Evolutionary conservation across 2,888 invertebrate species (phyloP).

Genomic region (Patella ulyssiponensis): DNA sequence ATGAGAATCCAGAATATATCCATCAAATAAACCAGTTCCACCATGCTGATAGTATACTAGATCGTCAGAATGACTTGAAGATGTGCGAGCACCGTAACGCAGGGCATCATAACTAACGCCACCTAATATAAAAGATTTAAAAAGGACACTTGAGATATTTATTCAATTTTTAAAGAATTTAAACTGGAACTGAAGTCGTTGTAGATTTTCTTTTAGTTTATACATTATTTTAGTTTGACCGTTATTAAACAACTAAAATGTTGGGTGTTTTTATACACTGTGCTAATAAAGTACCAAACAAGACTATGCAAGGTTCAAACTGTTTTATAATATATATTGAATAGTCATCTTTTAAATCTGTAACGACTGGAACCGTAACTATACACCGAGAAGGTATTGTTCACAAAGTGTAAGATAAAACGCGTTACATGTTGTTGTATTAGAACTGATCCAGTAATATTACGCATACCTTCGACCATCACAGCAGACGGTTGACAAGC

Average conservation of each 20-base stretch:
- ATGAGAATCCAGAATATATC: conserved; percentile 52
- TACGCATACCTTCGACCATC: conserved; percentile 50
- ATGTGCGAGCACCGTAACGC: conserved; percentile 42
- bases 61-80: conserved; percentile 32
- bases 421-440: neutral
- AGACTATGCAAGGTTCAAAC: too few species aligned
- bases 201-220: too few species aligned
- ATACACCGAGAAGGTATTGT: too few species aligned
- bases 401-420: too few species aligned
- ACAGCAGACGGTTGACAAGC: conserved; percentile 43
- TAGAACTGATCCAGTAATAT: neutral
- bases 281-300: too few species aligned
- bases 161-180: neutral
- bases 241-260: too few species aligned
- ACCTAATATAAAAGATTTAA: conserved; percentile 16
- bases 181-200: too few species aligned
- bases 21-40: conserved; percentile 50
- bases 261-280: too few species aligned
- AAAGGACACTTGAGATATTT: neutral
- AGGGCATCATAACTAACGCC: conserved; percentile 53
- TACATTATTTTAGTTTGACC: too few species aligned
- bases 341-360: too few species aligned
- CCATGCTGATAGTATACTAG: conserved; percentile 48
- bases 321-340: too few species aligned
- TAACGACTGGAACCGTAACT: too few species aligned